A percentile compares a stretch with the other conserved stretches of the same genome.
Conservation (phyloP, 2,888 invertebrate species). For the Spatulosminthurus flaviceps region DNA sequence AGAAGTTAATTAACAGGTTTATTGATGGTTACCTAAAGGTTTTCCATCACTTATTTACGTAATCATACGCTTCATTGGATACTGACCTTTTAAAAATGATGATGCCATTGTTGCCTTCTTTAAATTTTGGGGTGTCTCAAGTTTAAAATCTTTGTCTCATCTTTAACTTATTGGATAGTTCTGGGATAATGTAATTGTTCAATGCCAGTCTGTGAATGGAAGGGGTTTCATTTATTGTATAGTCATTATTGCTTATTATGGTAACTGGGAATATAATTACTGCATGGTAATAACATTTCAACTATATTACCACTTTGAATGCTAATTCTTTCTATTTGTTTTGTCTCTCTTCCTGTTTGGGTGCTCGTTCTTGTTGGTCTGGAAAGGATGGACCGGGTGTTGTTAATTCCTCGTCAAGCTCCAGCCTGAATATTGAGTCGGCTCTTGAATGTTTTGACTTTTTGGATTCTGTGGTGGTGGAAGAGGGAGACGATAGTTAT, state of each 20-base stretch:
- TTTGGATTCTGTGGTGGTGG: slow-evolving; percentile 67
- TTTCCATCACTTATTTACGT: too few species aligned
- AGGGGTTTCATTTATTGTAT: neutral
- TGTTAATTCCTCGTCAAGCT: slow-evolving; percentile 64
- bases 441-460: slow-evolving; percentile 70
- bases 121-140: too few species aligned
- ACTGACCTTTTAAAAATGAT: too few species aligned
- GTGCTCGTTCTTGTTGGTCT: neutral
- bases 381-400: slow-evolving; percentile 42
- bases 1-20: neutral
- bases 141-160: too few species aligned
- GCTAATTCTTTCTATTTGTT: neutral
- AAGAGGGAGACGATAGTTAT: slow-evolving; percentile 35
- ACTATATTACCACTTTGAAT: too few species aligned
- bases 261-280: too few species aligned
- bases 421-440: slow-evolving; percentile 68
- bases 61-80: too few species aligned
- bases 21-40: too few species aligned
- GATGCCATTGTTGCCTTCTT: too few species aligned
- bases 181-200: slow-evolving; percentile 5
- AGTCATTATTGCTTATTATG: neutral
- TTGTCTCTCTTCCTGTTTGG: neutral
- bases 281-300: too few species aligned
- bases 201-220: neutral
- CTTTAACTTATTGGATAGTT: too few species aligned